These are phyloP conservation scores for Rhyacophila brunnea DNA, from an alignment of 1,140 invertebrate genomes.

Conservation along the genomic window DNA sequence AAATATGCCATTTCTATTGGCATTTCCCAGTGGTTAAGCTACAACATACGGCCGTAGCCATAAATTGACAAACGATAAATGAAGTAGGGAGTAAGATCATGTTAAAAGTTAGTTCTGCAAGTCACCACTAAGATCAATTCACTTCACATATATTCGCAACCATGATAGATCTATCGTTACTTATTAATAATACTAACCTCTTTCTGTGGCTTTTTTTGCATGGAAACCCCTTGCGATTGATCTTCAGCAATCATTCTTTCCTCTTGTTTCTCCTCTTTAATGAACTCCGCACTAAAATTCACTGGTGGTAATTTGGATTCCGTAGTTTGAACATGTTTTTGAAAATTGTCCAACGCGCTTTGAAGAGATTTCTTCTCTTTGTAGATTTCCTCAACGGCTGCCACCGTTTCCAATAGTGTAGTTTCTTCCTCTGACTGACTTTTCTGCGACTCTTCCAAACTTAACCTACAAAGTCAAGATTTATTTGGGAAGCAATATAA, in stretches of 20 bases:
- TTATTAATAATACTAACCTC: slow-evolving; percentile 3
- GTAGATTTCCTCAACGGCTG: slow-evolving; percentile 40
- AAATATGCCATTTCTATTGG: no score
- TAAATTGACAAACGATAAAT: no score
- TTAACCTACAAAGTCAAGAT: slow-evolving; percentile 24
- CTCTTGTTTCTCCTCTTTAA: no score
- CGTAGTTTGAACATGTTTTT: slow-evolving; percentile 8
- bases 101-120: no score
- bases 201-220: slow-evolving; percentile 9
- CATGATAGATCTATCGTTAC: neutral
- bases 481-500: no score
- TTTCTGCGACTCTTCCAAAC: slow-evolving; percentile 22
- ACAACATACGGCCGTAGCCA: no score
- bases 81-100: no score
- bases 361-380: slow-evolving; percentile 56
- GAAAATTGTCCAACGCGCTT: slow-evolving; percentile 43
- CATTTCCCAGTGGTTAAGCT: no score
- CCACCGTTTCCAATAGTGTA: slow-evolving; percentile 1
- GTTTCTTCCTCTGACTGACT: neutral
- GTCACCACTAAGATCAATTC: no score
- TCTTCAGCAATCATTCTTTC: neutral
- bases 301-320: no score
- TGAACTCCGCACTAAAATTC: no score
- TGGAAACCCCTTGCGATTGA: neutral
- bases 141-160: no score